Base-by-base conservation (phyloP, 1,140 invertebrate genomes). In the Drosophila pandora region DNA sequence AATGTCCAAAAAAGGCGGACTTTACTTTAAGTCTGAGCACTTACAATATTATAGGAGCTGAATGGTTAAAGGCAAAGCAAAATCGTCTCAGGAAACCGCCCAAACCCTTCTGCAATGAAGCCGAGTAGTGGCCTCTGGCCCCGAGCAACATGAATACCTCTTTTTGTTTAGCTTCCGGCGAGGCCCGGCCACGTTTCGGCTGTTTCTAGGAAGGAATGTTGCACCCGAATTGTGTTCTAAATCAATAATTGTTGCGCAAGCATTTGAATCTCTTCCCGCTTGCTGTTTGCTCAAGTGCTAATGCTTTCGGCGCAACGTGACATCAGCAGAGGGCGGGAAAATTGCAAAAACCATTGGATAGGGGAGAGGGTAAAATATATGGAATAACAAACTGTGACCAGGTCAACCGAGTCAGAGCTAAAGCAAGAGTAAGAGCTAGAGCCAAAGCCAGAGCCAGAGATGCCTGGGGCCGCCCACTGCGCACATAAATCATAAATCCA, bases 161-260 rank as follows among this genome's bases (percentile, higher is more conserved):
- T 81, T 67, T 56, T 64, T 84, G 80, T 84, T 79, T 52, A 58
- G 69, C 79, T 74, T 76, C 67, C 67, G 55, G 57, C 52, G 12
- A 6, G 8, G n/a, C 37, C 39, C 39, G 30, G 71, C 61, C 43
- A 43, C 54, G 43, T 55, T 63, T 56, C 32, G 70, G 45, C 52
- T 52, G 32, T 65, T 84, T 84, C 76, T 79, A 48, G 80, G 72
- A 74, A 85, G 30, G 72, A 85, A 77, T 85, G 60, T 84, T 79
- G 72, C 62, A 83, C 43, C 84, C 43, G 52, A 34, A 63, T 74
- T 74, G 70, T 41, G 55, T 53, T 65, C 60, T 71, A 78, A 87
- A 85, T 85, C 81, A 85, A 85, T 87, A 85, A 87, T 68, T 78
- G 81, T 81, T 87, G 81, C 82, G 77, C 82, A 81, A 87, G 77